A percentile compares a stretch with the other conserved stretches of the same genome.
Evolutionary conservation across 2,797 vertebrate species (phyloP).

Genomic region (Corythornis leucogaster): DNA sequence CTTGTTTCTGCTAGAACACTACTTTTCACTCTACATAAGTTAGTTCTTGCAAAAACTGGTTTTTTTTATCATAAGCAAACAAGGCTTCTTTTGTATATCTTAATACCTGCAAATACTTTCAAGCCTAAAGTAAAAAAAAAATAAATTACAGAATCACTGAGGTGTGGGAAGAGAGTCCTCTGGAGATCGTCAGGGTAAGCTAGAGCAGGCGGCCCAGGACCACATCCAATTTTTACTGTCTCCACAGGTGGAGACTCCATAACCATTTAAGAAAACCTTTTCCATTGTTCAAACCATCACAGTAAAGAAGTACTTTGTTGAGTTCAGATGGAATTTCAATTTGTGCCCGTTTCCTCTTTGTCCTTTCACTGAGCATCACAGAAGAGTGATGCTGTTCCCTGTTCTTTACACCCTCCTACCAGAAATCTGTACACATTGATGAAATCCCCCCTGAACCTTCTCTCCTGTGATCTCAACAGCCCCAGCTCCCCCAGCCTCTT

Average conservation of each 20-base stretch:
- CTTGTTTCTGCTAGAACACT: neutral
- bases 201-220: neutral
- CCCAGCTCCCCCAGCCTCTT: neutral
- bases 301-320: neutral
- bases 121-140: neutral
- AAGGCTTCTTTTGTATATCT: neutral
- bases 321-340: neutral
- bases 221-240: neutral
- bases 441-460: neutral
- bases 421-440: neutral
- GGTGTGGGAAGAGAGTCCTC: neutral
- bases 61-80: neutral
- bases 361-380: neutral
- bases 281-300: neutral
- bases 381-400: neutral
- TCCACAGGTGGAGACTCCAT: neutral
- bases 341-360: neutral
- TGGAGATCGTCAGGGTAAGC: neutral
- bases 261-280: neutral
- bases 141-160: accelerated
- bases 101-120: neutral
- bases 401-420: neutral
- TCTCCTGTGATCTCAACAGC: neutral
- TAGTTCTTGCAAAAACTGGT: neutral
- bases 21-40: neutral